Percentiles rank a stretch among this genome's conserved stretches.
These are phyloP conservation scores for Lasioglossum malachurum DNA, from an alignment of 2,888 invertebrate species.

Conservation along the genomic window DNA sequence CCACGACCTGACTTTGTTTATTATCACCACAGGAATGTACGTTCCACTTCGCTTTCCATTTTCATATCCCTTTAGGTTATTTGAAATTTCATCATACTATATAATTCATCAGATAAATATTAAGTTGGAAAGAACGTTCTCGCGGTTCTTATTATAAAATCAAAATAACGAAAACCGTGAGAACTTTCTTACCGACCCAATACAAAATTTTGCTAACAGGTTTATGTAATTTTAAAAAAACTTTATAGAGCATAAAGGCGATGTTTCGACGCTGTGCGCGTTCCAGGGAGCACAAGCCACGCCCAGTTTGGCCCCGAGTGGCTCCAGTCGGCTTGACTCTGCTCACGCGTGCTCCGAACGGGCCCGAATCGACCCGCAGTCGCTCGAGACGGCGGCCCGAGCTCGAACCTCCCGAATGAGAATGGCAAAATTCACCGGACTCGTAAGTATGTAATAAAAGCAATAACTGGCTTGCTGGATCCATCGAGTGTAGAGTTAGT, in stretches of 20 bases:
- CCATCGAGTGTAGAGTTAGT: conserved; percentile 37
- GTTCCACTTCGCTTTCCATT: background rate
- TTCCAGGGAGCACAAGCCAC: background rate
- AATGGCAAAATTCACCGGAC: conserved; percentile 34
- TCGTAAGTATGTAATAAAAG: conserved; percentile 47
- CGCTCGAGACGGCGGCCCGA: background rate
- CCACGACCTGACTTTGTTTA: background rate
- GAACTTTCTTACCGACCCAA: too few relatives aligned
- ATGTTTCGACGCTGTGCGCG: too few relatives aligned
- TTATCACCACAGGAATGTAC: background rate
- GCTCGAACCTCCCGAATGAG: conserved; percentile 1
- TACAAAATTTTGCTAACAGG: too few relatives aligned
- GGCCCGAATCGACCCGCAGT: background rate
- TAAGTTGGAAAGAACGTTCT: too few relatives aligned
- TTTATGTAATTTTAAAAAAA: too few relatives aligned
- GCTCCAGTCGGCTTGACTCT: background rate
- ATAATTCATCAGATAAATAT: too few relatives aligned
- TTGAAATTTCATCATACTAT: background rate
- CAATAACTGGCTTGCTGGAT: conserved; percentile 35
- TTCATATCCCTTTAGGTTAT: background rate
- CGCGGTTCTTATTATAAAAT: too few relatives aligned
- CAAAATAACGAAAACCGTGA: too few relatives aligned
- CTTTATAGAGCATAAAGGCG: too few relatives aligned
- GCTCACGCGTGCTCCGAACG: background rate
- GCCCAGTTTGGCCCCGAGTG: background rate